These are phyloP conservation scores for Microchrysa polita DNA, from an alignment of 2,888 invertebrate genomes.

Conservation along the genomic window DNA sequence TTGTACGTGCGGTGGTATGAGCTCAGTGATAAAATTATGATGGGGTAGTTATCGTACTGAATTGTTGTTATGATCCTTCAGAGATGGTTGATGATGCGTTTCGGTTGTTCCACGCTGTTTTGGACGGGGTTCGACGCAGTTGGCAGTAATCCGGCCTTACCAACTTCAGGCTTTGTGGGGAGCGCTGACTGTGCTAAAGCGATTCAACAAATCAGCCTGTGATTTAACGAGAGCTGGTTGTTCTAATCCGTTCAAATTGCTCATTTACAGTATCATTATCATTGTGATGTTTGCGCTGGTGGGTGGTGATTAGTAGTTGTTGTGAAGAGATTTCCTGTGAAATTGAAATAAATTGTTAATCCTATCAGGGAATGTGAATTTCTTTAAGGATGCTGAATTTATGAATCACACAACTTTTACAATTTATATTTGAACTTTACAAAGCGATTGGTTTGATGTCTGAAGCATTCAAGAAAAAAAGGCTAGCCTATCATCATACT, in stretches of 20 bases:
- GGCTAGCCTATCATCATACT: too few species aligned
- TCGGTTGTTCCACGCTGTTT: slow-evolving; percentile 7
- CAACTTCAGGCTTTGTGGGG: not conserved
- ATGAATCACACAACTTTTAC: too few species aligned
- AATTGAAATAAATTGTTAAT: slow-evolving; percentile 22
- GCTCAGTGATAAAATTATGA: slow-evolving; percentile 35
- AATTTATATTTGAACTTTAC: too few species aligned
- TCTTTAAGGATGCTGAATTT: too few species aligned
- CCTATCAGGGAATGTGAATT: too few species aligned
- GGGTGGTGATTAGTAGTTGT: slow-evolving; percentile 20
- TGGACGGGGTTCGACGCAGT: slow-evolving; percentile 22
- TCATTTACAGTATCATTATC: slow-evolving; percentile 11
- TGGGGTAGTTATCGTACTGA: slow-evolving; percentile 25
- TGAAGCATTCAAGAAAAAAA: too few species aligned
- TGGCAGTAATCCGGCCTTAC: not conserved
- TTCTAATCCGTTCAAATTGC: slow-evolving; percentile 34
- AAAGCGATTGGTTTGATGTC: too few species aligned
- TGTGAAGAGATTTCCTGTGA: slow-evolving; percentile 20
- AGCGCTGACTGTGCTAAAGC: slow-evolving; percentile 23
- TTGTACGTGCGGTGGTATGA: slow-evolving; percentile 10
- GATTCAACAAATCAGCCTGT: slow-evolving; percentile 18
- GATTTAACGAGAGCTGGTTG: slow-evolving; percentile 29
- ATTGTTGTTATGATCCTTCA: slow-evolving; percentile 29
- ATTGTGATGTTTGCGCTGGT: slow-evolving; percentile 25
- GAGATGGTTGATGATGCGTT: slow-evolving; percentile 38